Evolutionary conservation across 2,113 vertebrate genomes (phyloP).

Genomic region (Chitala chitala): DNA sequence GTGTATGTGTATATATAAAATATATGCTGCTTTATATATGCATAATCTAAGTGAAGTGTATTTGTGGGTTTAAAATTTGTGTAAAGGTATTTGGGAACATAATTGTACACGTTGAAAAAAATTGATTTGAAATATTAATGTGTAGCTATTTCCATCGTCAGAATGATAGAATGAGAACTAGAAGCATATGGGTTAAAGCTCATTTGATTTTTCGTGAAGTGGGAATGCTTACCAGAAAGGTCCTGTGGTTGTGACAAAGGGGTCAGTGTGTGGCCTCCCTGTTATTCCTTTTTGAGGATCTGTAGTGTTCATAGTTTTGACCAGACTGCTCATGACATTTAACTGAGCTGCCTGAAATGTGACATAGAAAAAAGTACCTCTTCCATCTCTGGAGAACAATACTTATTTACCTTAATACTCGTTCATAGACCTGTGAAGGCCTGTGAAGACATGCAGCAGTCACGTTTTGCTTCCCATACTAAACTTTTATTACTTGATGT

Average conservation of each 20-base stretch:
- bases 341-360: not conserved
- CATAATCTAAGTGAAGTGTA: too few species aligned
- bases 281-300: not conserved
- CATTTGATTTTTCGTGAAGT: not conserved
- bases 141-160: not conserved
- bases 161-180: too few species aligned
- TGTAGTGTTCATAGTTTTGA: not conserved
- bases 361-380: not conserved
- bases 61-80: not conserved
- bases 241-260: not conserved
- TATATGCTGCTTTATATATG: too few species aligned
- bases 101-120: not conserved
- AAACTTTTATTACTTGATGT: too few species aligned
- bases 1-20: not conserved
- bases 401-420: not conserved
- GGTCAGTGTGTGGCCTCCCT: not conserved
- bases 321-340: not conserved
- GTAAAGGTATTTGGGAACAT: not conserved
- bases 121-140: not conserved
- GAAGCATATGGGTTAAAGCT: too few species aligned
- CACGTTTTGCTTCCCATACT: too few species aligned
- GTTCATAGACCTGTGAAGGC: too few species aligned
- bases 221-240: not conserved
- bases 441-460: too few species aligned
- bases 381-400: not conserved